A percentile compares a stretch with the other conserved stretches of the same genome.
These are phyloP conservation scores for Callyntrura guangdongensis DNA, from an alignment of 2,888 invertebrate species.

Conservation along the genomic window DNA sequence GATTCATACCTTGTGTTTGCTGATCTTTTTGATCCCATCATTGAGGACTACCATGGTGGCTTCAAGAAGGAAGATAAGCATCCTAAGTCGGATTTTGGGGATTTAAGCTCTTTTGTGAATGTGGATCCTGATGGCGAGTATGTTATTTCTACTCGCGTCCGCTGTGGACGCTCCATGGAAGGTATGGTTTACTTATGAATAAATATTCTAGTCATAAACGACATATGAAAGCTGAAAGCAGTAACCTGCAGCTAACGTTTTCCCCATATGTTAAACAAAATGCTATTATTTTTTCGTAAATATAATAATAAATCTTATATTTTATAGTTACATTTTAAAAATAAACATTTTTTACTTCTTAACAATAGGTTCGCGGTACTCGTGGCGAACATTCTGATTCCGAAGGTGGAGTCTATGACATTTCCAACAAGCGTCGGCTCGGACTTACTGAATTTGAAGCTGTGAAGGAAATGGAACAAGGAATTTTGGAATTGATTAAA, in stretches of 20 bases:
- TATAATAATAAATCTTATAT: too few species aligned
- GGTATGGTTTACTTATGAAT: too few species aligned
- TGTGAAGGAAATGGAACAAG: constrained; percentile 87
- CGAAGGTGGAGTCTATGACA: constrained; percentile 87
- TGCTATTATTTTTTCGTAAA: too few species aligned
- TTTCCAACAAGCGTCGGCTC: constrained; percentile 87
- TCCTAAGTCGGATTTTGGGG: constrained; percentile 97
- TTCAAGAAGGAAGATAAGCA: constrained; percentile 98
- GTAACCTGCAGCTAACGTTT: too few species aligned
- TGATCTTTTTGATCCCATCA: constrained; percentile 98
- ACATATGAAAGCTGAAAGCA: too few species aligned
- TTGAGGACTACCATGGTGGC: constrained; percentile 98
- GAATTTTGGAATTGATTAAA: constrained; percentile 87
- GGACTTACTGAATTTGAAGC: constrained; percentile 88
- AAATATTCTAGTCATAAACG: too few species aligned
- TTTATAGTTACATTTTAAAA: too few species aligned
- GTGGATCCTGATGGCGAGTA: constrained; percentile 95
- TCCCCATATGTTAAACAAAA: too few species aligned
- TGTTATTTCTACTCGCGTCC: constrained; percentile 98
- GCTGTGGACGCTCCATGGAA: constrained; percentile 94
- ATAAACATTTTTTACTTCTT: background rate
- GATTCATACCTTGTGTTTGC: constrained; percentile 97
- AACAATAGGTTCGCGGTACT: constrained; percentile 85
- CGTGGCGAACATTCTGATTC: constrained; percentile 87
- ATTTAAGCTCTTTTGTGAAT: constrained; percentile 95